Base-by-base conservation (phyloP, 1,140 invertebrate species). In the Drosophila pachea region DNA sequence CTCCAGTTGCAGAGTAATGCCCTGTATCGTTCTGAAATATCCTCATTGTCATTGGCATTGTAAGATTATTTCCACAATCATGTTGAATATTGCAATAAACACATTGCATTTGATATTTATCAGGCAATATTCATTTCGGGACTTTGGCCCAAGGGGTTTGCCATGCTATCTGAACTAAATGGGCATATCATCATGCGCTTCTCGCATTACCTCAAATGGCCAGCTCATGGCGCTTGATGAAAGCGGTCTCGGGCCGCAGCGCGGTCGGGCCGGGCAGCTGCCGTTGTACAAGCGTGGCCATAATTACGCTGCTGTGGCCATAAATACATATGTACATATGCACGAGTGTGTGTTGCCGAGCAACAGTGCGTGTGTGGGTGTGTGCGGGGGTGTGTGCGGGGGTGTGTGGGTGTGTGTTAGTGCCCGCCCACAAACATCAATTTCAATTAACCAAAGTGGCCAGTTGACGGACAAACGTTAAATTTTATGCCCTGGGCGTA, bases 371-470 rank as follows among this genome's bases (percentile, higher is more conserved):
- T 42, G 36, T 48, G 36, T 35, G 43, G 14, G 11, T 64, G 33
- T 35, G 36, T 32, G 36, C 50, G 64, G 36, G 31, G n/a, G 53
- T 63, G 63, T 64, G 52, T 48, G n/a, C n/a, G 43, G 14, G 11
- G 60, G 33, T 35, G 36, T 32, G 36, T 56, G 64, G 36, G 31
- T 16, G 53, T 63, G 63, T 64, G 52, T 48, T 56, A 48, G n/a
- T 61, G 55, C 16, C 73, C 77, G 76, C 82, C 79, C 81, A 81
- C 62, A 73, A 70, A 86, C 81, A 86, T 86, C 81, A 86, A 86
- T 86, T 86, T 86, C 82, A 86, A 86, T 86, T 86, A 86, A 78
- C 76, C 82, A 86, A 86, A 86, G 82, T 86, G 81, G 81, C 82
- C 81, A 77, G 74, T 86, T 86, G 81, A 77, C 81, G 76, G 70